Conservation (phyloP, 2,113 vertebrate genomes). For the Zapornia atra region DNA sequence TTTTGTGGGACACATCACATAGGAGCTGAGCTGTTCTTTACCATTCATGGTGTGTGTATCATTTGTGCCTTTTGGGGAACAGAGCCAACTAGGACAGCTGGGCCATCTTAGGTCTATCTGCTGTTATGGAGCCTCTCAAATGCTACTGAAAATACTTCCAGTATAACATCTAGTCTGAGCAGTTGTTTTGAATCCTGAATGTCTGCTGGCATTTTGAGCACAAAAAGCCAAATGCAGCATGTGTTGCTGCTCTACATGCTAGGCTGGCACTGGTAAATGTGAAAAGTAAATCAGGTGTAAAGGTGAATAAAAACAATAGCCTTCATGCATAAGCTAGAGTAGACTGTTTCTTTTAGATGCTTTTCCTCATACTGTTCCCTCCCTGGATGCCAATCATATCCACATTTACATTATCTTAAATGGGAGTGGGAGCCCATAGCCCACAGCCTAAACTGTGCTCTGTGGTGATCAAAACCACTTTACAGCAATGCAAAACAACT, state of each 20-base stretch:
- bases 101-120: background rate
- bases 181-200: background rate
- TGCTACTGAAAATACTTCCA: background rate
- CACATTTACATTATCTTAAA: background rate
- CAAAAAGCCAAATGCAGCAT: background rate
- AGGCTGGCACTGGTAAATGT: background rate
- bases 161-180: background rate
- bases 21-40: background rate
- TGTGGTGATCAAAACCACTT: background rate
- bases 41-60: background rate
- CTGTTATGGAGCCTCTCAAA: background rate
- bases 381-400: background rate
- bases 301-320: background rate
- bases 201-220: background rate
- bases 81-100: background rate
- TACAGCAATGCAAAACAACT: background rate
- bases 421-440: background rate
- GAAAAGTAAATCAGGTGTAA: conserved; percentile 3
- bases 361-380: background rate
- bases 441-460: background rate
- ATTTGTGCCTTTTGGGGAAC: background rate
- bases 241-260: background rate
- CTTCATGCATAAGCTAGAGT: background rate
- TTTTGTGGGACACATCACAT: background rate
- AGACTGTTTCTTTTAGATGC: background rate